Percentiles rank a stretch among this genome's conserved stretches.
Evolutionary conservation across 1,140 invertebrate species (phyloP).

Genomic region (Sarcophaga bullata): DNA sequence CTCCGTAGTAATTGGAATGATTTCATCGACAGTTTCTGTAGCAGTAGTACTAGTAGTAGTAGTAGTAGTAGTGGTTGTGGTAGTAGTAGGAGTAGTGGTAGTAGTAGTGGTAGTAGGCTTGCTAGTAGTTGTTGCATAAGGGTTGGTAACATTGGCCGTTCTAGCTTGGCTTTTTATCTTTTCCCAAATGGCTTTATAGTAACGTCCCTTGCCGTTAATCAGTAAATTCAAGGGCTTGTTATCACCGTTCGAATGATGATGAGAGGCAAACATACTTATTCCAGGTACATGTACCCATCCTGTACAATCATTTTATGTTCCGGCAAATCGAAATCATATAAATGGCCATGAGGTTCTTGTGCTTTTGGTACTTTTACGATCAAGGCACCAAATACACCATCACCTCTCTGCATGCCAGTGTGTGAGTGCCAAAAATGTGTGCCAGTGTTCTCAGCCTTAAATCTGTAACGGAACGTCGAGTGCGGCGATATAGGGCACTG

Average conservation of each 20-base stretch:
- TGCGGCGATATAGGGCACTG: slow-evolving; percentile 90
- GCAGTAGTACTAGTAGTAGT: neutral
- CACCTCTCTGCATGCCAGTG: slow-evolving; percentile 81
- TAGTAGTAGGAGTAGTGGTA: neutral
- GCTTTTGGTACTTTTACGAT: slow-evolving; percentile 76
- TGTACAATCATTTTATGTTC: slow-evolving; percentile 78
- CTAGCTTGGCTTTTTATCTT: slow-evolving; percentile 47
- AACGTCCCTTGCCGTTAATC: slow-evolving; percentile 81
- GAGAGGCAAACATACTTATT: slow-evolving; percentile 76
- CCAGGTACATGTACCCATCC: slow-evolving; percentile 83
- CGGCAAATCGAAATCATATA: slow-evolving; percentile 75
- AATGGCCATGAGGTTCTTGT: slow-evolving; percentile 55
- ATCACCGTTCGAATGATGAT: slow-evolving; percentile 79
- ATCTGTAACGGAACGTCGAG: slow-evolving; percentile 84
- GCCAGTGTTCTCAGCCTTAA: slow-evolving; percentile 77
- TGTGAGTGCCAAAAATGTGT: slow-evolving; percentile 95
- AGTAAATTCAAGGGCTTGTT: slow-evolving; percentile 83
- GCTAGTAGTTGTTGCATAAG: neutral
- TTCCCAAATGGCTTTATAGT: slow-evolving; percentile 60
- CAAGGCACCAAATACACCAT: slow-evolving; percentile 82
- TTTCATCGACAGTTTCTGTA: neutral
- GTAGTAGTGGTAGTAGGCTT: neutral
- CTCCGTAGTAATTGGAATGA: neutral
- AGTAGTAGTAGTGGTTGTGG: slow-evolving; percentile 18
- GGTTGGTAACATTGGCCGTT: neutral